Base-by-base conservation (phyloP, 2,888 invertebrate genomes). In the Mesopsocus fuscifrons region DNA sequence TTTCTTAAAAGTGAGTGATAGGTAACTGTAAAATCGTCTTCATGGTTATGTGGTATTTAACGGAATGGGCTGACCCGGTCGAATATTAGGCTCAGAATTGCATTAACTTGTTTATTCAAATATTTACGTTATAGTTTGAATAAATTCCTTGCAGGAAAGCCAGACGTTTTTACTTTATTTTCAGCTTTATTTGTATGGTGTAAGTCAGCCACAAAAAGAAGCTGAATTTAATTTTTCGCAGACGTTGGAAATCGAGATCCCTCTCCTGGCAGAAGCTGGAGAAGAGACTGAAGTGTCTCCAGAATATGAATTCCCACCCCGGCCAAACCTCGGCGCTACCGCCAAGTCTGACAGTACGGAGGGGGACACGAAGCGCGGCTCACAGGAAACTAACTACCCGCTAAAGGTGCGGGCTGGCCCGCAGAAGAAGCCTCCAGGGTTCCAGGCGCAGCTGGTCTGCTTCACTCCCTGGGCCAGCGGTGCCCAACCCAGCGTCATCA, bases 391-490 rank as follows among this genome's bases (percentile, higher is more conserved):
- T 55, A 64, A 58, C 55, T 64, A 61, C 45, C 61, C 67, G 47
- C 64, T 82, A 45, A 72, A 71, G 60, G 82, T 85, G 43, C 73
- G 78, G 55, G 61, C 70, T 42, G 88, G 88, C 30, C 65, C 71
- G 47, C 76, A 81, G 57, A 84, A 91, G 58, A 81, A 92, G 63
- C 75, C 82, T 32, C 71, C 94, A n/a, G 98, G 97, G 51, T 98
- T 92, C 72, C 95, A 97, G 69, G 87, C 92, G 41, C 83, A 91
- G 57, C 69, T 98, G 50, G 85, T 94, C 52, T 94, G 94, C 63
- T 68, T 95, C 57, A 87, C 95, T 55, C 80, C 78, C 42, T 83
- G 83, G 66, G 68, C 71, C 48, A 77, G 74, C 54, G 76, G 77
- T 35, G 74, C 77, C 64, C 74, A 82, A 55, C 78, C 92, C 53